Base-by-base conservation (phyloP, 2,888 invertebrate genomes). In the Rhagophthalmus giganteus region DNA sequence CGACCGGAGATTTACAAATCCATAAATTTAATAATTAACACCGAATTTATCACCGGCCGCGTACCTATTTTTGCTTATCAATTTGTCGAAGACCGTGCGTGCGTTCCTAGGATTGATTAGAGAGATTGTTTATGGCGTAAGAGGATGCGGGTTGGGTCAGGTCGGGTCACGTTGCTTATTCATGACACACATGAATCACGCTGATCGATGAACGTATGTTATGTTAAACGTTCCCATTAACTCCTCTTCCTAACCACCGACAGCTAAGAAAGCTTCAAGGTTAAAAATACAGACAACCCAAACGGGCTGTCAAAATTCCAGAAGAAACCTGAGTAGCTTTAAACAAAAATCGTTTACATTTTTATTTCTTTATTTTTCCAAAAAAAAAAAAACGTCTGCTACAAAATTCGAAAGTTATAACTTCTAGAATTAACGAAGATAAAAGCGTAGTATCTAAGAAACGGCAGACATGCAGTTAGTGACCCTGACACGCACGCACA, bases 101-200 rank as follows among this genome's bases (percentile, higher is more conserved):
- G 20, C 20, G 3, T 7, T 20, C 7, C 4, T 7, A 20, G 20
- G 20, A 20, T 20, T 20, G 20, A 47, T 39, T 32, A 26, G 32
- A 30, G 32, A 9, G 26, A 47, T 47, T 39, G 32, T 47, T 47
- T 47, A 39, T 31, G 42, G 15, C 37, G 12, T 37, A 46, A 45
- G 39, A 35, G 30, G 55, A 54, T 54, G 54, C 54, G 56, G 56
- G 56, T 58, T 58, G 56, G 58, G 58, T 58, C 51, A 56, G 58
- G 58, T 58, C 56, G 48, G 48, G 56, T 56, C 54, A 48, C 54
- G 54, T 55, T 49, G 53, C 28, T 44, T 55, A 55, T 55, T 55
- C 52, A 55, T 52, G 39, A 27, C 41, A 37, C 48, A 44, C 49
- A 55, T 53, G 53, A 53, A 46, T 53, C 49, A 50, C 49, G 33